phyloP scores from a whole-genome alignment of 2,888 invertebrate species.

The Ophion ellenae region DNA sequence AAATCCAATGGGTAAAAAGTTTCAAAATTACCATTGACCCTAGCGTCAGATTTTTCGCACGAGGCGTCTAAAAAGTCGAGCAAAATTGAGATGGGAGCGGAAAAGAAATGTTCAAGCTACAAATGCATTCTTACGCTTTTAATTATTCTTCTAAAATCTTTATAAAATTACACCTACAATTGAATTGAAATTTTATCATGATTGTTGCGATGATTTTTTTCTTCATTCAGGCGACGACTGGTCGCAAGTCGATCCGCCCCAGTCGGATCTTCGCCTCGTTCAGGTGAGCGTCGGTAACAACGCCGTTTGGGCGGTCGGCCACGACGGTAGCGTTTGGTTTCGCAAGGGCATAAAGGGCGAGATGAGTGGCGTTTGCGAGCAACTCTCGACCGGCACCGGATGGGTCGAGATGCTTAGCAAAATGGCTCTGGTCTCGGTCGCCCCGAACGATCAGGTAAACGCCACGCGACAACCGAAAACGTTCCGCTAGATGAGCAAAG shows the following conservation, averaged over 20 bases:
- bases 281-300: constrained; percentile 93
- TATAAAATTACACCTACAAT: neutral
- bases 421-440: constrained; percentile 93
- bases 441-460: constrained; percentile 91
- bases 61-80: too few species aligned
- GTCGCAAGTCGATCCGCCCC: constrained; percentile 92
- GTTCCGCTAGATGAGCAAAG: constrained; percentile 23
- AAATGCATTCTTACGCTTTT: neutral
- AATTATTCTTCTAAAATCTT: neutral
- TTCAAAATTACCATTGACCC: constrained; percentile 67
- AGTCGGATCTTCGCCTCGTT: constrained; percentile 88
- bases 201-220: constrained; percentile 36
- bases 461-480: neutral
- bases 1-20: constrained; percentile 86
- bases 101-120: neutral
- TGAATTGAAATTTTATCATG: neutral
- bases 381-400: constrained; percentile 91
- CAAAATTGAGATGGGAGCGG: too few species aligned
- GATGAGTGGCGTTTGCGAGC: constrained; percentile 90
- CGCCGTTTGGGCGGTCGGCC: constrained; percentile 91
- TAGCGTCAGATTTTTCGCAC: neutral
- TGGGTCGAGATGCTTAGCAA: constrained; percentile 96
- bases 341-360: constrained; percentile 90
- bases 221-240: constrained; percentile 87
- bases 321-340: constrained; percentile 94